A percentile compares a stretch with the other conserved stretches of the same genome.
These are phyloP conservation scores for Rhynchotus rufescens DNA, from an alignment of 2,797 vertebrate species.

Conservation along the genomic window DNA sequence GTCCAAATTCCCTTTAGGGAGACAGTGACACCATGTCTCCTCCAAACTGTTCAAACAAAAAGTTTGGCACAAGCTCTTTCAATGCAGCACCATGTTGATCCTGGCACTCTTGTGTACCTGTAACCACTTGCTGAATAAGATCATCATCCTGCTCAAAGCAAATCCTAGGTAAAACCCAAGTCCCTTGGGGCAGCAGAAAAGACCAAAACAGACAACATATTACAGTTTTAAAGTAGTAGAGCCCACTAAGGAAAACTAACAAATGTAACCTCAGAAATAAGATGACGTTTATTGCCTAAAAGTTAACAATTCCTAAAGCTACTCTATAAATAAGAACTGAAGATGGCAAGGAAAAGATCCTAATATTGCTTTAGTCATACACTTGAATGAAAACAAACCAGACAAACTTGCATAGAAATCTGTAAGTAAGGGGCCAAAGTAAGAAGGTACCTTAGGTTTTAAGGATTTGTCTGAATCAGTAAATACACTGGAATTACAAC, in stretches of 20 bases:
- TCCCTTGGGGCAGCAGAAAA: constrained; percentile 60
- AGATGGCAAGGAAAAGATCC: constrained; percentile 60
- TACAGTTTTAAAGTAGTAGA: constrained; percentile 69
- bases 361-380: constrained; percentile 69
- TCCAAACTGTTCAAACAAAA: constrained; percentile 74
- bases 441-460: neutral
- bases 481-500: constrained; percentile 51
- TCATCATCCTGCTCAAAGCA: constrained; percentile 72
- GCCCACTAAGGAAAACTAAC: constrained; percentile 52
- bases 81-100: constrained; percentile 71
- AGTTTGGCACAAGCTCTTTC: constrained; percentile 70
- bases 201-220: constrained; percentile 67
- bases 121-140: constrained; percentile 69
- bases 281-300: constrained; percentile 46
- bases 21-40: constrained; percentile 82
- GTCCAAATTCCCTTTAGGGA: constrained; percentile 66
- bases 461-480: neutral
- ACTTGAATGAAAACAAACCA: constrained; percentile 69
- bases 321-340: constrained; percentile 61
- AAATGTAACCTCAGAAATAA: constrained; percentile 43
- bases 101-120: constrained; percentile 66
- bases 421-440: constrained; percentile 28
- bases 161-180: constrained; percentile 45
- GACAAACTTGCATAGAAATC: constrained; percentile 38
- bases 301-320: constrained; percentile 67